Base-by-base conservation (phyloP, 2,888 invertebrate species). In the Colletes collaris region DNA sequence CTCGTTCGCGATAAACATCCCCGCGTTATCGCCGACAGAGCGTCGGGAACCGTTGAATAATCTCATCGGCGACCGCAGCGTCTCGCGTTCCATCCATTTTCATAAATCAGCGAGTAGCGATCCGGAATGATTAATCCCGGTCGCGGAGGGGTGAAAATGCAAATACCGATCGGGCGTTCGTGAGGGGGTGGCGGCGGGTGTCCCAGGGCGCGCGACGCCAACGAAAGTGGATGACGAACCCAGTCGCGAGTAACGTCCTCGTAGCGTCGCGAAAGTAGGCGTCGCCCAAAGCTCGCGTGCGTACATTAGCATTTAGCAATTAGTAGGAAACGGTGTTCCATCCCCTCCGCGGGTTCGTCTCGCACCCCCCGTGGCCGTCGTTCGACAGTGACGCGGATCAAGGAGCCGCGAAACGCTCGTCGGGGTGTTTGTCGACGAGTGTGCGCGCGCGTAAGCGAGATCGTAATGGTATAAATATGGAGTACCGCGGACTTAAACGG, bases 241-340 rank as follows among this genome's bases (percentile, higher is more conserved):
- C 73, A 56, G 58, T 27, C 80, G 81, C 76, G 77, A 70, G 77
- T 77, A 82, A 82, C 81, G 70, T 16, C 16, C 16, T 16, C 16
- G 16, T 16, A 16, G 16, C 16, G 16, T 62, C 74, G 81, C 74
- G 75, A 86, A 86, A 88, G 86, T 87, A 80, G 83, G 79, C 80
- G 81, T 78, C 78, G 79, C 79, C 81, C 79, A 87, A 87, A 60
- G 60, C 60, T 84, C 81, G 84, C 82, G 82, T 83, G 82, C 84
- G 84, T 82, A 85, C 88, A 88, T 88, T 88, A 88, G 88, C 88
- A 88, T 88, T 88, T 88, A 88, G 88, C 88, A 88, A 88, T 88
- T 88, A 88, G 87, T 87, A 76, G 80, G 77, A 76, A 79, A 73
- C 64, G 76, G 62, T 62, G 66, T 69, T 16, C 58, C 58, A 11